Percentiles rank a stretch among this genome's conserved stretches.
Evolutionary conservation across 2,113 vertebrate species (phyloP).

Genomic region (Heterotilapia buettikoferi): DNA sequence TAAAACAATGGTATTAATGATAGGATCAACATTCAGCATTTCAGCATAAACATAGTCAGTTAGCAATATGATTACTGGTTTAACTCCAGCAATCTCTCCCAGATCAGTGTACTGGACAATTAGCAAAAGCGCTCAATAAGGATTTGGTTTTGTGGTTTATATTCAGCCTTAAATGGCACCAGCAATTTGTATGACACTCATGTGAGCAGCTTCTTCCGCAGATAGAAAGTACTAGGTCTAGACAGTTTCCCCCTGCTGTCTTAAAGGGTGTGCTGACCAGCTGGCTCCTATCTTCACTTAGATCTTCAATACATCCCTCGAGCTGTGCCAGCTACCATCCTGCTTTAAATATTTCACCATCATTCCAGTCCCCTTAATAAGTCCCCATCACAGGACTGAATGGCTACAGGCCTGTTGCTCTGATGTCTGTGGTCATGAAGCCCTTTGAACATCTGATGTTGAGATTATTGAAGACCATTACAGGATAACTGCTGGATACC

Average conservation of each 20-base stretch:
- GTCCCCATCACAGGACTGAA: neutral
- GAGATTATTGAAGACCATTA: neutral
- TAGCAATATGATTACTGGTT: neutral
- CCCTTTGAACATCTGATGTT: neutral
- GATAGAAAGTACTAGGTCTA: neutral
- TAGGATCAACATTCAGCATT: neutral
- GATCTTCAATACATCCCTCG: neutral
- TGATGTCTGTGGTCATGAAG: neutral
- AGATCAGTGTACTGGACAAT: neutral
- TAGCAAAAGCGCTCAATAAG: neutral
- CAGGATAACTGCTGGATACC: neutral
- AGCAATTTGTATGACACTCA: neutral
- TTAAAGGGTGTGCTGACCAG: neutral
- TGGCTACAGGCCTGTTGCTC: neutral
- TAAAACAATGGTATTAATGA: neutral
- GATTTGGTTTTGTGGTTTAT: neutral
- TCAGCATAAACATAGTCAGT: neutral
- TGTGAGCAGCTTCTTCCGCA: neutral
- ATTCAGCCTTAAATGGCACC: neutral
- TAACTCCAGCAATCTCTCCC: neutral
- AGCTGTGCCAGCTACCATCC: neutral
- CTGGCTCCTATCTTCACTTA: neutral
- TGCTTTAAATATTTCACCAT: neutral
- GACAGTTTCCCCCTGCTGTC: too few species aligned
- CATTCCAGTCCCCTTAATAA: neutral